These are phyloP conservation scores for Erinaceus europaeus DNA, from an alignment of 2,113 vertebrate genomes.

Conservation along the genomic window DNA sequence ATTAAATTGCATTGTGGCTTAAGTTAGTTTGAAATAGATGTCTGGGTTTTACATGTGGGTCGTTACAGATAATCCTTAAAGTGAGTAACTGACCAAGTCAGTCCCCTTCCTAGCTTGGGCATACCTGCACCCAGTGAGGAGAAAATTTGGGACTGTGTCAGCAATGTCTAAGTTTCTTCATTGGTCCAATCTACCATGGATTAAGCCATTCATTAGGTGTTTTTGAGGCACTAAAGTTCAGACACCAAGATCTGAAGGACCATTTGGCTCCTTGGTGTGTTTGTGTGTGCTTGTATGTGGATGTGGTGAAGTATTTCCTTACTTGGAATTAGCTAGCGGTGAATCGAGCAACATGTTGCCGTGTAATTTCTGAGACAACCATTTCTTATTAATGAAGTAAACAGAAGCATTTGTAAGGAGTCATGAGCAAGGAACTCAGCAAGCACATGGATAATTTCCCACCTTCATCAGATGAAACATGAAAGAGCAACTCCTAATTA, in stretches of 20 bases:
- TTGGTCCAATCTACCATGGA: neutral
- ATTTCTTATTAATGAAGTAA: constrained; percentile 69
- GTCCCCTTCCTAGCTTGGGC: neutral
- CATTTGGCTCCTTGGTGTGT: too few species aligned
- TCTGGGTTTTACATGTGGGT: neutral
- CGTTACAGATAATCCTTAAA: neutral
- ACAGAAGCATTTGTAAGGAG: constrained; percentile 64
- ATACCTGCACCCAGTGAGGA: neutral
- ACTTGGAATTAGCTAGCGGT: constrained; percentile 46
- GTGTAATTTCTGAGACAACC: constrained; percentile 53
- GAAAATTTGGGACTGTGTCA: neutral
- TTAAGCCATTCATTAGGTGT: neutral
- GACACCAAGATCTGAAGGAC: too few species aligned
- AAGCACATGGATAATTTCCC: constrained; percentile 78
- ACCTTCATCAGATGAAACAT: constrained; percentile 85
- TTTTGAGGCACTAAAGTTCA: constrained; percentile 6
- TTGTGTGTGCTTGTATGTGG: too few species aligned
- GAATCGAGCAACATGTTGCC: constrained; percentile 24
- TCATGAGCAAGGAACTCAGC: constrained; percentile 73
- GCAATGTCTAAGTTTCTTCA: neutral
- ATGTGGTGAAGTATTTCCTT: neutral
- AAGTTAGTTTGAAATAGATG: neutral
- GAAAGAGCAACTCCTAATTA: constrained; percentile 87
- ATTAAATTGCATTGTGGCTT: neutral
- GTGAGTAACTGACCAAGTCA: neutral